A percentile compares a stretch with the other conserved stretches of the same genome.
phyloP scores from a whole-genome alignment of 2,113 vertebrate genomes.

The Lepus americanus region DNA sequence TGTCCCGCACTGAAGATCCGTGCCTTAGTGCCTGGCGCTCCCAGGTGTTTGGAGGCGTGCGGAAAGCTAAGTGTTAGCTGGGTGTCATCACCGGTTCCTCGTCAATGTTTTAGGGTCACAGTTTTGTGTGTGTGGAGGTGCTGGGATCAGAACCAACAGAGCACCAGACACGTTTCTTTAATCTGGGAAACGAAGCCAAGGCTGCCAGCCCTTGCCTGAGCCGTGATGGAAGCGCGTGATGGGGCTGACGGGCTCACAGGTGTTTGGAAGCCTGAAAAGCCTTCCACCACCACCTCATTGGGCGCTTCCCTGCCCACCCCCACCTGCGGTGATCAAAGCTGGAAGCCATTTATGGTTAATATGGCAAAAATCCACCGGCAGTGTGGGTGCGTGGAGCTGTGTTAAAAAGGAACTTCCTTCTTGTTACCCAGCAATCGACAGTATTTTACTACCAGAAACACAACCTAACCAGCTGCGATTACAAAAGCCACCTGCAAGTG shows the following conservation, averaged over 20 bases:
- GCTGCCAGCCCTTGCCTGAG: neutral
- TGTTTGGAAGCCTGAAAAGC: neutral
- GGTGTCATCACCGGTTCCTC: conserved; percentile 46
- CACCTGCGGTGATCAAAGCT: neutral
- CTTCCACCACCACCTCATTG: neutral
- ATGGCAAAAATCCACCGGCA: neutral
- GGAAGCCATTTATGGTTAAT: conserved; percentile 36
- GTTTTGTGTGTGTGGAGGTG: neutral
- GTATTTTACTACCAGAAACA: conserved; percentile 66
- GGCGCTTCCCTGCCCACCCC: neutral
- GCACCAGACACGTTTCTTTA: too few species aligned
- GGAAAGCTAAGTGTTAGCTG: too few species aligned
- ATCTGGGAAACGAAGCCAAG: too few species aligned
- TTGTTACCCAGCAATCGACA: conserved; percentile 52
- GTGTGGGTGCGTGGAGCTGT: conserved; percentile 23
- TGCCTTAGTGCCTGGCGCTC: neutral
- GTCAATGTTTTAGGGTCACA: neutral
- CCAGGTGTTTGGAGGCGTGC: neutral
- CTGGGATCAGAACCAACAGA: conserved; percentile 20
- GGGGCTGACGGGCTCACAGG: neutral
- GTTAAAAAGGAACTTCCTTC: conserved; percentile 36
- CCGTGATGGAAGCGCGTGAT: too few species aligned
- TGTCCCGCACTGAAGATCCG: neutral
- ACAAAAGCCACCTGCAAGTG: conserved; percentile 63
- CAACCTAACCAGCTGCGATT: conserved; percentile 51